phyloP scores from a whole-genome alignment of 2,113 vertebrate genomes.

The Vicugna pacos region DNA sequence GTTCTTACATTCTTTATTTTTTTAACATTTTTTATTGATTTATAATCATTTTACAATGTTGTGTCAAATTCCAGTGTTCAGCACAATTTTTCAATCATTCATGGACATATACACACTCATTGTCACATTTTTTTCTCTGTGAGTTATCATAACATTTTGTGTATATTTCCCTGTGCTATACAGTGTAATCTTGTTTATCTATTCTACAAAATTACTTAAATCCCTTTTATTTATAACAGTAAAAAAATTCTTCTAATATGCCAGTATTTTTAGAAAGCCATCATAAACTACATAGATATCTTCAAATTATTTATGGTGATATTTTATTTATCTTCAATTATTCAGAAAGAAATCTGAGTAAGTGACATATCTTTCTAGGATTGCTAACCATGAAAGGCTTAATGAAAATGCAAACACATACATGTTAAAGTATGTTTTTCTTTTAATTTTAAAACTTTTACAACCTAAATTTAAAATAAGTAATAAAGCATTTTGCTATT shows the following conservation, averaged over 20 bases:
- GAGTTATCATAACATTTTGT: no score
- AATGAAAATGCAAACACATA: not conserved
- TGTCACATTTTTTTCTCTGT: no score
- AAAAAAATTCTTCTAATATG: not conserved
- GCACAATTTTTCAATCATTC: no score
- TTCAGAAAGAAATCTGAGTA: not conserved
- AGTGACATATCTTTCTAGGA: not conserved
- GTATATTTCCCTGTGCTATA: no score
- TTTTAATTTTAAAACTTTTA: not conserved
- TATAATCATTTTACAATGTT: no score
- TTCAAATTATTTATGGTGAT: not conserved
- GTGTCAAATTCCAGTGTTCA: no score
- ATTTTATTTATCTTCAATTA: not conserved
- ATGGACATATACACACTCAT: no score
- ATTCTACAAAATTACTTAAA: not conserved
- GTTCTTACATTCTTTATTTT: no score
- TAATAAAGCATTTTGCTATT: not conserved
- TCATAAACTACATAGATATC: not conserved
- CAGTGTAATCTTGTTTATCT: no score
- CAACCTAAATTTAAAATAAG: not conserved
- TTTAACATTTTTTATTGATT: no score
- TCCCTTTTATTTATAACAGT: not conserved
- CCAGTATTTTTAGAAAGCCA: conserved; percentile 7
- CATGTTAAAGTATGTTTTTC: not conserved
- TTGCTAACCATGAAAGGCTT: not conserved